Evolutionary conservation across 2,113 vertebrate species (phyloP), one percentile per base, ranked within the genome.

Genomic region (Procavia capensis): DNA sequence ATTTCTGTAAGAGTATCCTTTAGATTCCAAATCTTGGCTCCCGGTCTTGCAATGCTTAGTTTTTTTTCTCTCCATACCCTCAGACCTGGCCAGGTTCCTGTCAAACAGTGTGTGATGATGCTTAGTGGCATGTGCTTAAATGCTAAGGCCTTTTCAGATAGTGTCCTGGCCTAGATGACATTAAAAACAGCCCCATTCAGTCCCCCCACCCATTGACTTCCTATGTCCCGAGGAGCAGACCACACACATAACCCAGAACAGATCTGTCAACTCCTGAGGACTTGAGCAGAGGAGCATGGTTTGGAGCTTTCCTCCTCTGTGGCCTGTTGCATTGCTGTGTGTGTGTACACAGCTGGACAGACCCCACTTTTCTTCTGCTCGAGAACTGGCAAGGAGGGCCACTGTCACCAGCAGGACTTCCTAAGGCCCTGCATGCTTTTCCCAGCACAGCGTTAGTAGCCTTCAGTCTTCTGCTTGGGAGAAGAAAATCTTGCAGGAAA

Each of bases 291-390:
- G 81, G 39, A 75, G n/a, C 27, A 31, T 24, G 9, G 6, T 17
- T 1, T 0, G 3, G 31, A 25, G 24, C 14, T 7, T n/a, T 20
- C 27, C 31, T 25, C 13, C 39, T 78, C 45, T 2, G 4, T 50
- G 19, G 24, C 8, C 19, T 16, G 2, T 43, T 39, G n/a, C 4
- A 20, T n/a, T 41, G 8, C 2, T 19, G 1, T 14, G 11, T 43
- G 36, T 64, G 20, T 34, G 29, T 17, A 24, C 5, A 54, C 39
- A 45, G 5, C 27, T 19, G 24, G 36, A 36, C 39, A 75, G 41
- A 16, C 47, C 34, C 47, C 0, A 4, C 20, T 80, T 61, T 36
- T 19, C n/a, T 54, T 64, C 43, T n/a, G 24, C 2, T 22, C 41
- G 84, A 83, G 27, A 75, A 19, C 34, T 43, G 14, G 31, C 25